phyloP scores from a whole-genome alignment of 2,888 invertebrate species.

The Cataglyphis albicans region DNA sequence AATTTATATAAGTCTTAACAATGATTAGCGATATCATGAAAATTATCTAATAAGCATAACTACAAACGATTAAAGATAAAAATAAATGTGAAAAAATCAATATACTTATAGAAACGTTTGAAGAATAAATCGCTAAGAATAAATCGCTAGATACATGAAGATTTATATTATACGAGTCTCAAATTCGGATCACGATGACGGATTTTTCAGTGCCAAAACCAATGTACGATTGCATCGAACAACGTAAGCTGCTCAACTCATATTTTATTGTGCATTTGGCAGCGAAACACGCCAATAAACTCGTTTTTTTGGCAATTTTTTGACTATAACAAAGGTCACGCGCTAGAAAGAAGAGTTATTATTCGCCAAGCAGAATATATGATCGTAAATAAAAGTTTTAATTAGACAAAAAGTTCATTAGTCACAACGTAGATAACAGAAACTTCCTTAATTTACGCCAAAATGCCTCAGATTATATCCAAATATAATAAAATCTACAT shows the following conservation, averaged over 20 bases:
- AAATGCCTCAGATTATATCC: not conserved
- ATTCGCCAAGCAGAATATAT: not conserved
- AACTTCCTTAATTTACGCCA: not conserved
- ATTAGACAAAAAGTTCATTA: slow-evolving; percentile 34
- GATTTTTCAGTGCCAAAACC: slow-evolving; percentile 39
- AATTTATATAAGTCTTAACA: not conserved
- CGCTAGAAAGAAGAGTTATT: slow-evolving; percentile 3
- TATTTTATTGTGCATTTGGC: slow-evolving; percentile 47
- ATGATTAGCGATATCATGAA: not conserved
- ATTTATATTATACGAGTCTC: not conserved
- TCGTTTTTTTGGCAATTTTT: slow-evolving; percentile 26
- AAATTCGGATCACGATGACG: not conserved
- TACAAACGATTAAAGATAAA: slow-evolving; percentile 27
- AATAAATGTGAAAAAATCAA: slow-evolving; percentile 37
- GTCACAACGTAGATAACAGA: not conserved
- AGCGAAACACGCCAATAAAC: not conserved
- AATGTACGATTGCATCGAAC: not conserved
- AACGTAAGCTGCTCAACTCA: slow-evolving; percentile 9
- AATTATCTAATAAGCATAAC: slow-evolving; percentile 13
- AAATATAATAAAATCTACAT: slow-evolving; percentile 23
- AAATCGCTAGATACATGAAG: slow-evolving; percentile 13
- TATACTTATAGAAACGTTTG: not conserved
- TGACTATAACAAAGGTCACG: slow-evolving; percentile 18
- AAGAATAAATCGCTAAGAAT: not conserved
- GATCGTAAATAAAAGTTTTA: slow-evolving; percentile 11